Base-by-base conservation (phyloP, 2,113 vertebrate genomes). In the Rhagologus leucostigma region DNA sequence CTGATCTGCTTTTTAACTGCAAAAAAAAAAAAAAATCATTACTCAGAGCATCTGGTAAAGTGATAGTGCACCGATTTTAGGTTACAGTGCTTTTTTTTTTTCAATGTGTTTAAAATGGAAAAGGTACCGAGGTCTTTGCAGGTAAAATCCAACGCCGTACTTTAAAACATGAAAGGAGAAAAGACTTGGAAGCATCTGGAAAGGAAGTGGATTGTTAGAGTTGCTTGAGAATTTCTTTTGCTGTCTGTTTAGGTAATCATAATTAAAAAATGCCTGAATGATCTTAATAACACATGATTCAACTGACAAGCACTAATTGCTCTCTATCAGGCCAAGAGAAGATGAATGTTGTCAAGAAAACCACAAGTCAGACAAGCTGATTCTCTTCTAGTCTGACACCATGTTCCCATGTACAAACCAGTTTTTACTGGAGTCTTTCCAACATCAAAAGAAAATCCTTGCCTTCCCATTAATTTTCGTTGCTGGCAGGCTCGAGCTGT, bases 321-420 rank as follows among this genome's bases (percentile, higher is more conserved):
- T 98, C 97, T 98, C 95, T 98, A 98, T 98, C 98, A 97, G 98
- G 98, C 98, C 98, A 98, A 98, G 98, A 97, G 98, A 98, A 98
- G 98, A 98, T 98, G 98, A 98, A 98, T 98, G 98, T 98, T 98
- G 98, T 98, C 98, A 98, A 98, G 98, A 98, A 98, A 99, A 99
- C 99, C 98, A 98, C 98, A 98, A 98, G 98, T 98, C 98, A 98
- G 98, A 99, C 98, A 96, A 98, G 98, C 98, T 98, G 98, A 98
- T 98, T 98, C 98, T 98, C 97, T 98, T 97, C 96, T 95, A 98
- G 98, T 98, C 98, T 98, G 98, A 99, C 98, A 99, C 98, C 97
- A 92, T 99, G 98, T 99, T 98, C 98, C 98, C 98, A 97, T 98
- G 98, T 99, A 98, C 98, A 97, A 98, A 99, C 98, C 98, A 99